Evolutionary conservation across 2,113 vertebrate species (phyloP), one percentile per base, ranked within the genome.

Genomic region (Planiliza haematocheilus): DNA sequence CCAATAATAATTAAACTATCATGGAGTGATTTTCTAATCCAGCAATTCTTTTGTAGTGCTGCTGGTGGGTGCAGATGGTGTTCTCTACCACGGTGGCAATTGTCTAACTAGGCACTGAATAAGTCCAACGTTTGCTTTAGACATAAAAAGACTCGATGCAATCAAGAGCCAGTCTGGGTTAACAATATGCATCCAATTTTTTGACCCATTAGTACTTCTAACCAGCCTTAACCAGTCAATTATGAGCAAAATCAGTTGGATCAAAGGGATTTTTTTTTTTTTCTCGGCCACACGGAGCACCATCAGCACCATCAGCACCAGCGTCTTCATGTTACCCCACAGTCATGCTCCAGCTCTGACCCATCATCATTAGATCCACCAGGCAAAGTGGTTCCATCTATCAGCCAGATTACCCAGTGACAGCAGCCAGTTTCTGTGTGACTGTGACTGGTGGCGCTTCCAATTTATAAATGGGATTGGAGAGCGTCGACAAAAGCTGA

Each of bases 401-500:
- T 91, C 86, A 90, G 74, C 3, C 38, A 38, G 74, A 39, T 77
- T 21, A 55, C 62, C 39, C 77, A 43, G 20, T 71, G 80, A 79
- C 83, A 83, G 80, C 53, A 68, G 59, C 69, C 77, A 65, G 69
- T 70, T 81, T 78, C 46, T 58, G 52, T 24, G 41, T 13, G 20
- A 77, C 43, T 81, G 56, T 67, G 79, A 81, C 65, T 70, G 67
- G 39, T 59, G 72, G 58, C 36, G 48, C 49, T 62, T 87, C 55
- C 72, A 74, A 70, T 53, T 77, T 84, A 61, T 84, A 81, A 87
- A 88, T 78, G 59, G 72, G 73, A 85, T 84, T 76, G 24, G 57
- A 74, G 69, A 67, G 36, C n/a, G 49, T 79, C 71, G 63, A 71
- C 75, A 65, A 74, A 74, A 72, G 74, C 72, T 77, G 80, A 85